Conservation (phyloP, 2,113 vertebrate genomes). For the Centrocercus urophasianus region DNA sequence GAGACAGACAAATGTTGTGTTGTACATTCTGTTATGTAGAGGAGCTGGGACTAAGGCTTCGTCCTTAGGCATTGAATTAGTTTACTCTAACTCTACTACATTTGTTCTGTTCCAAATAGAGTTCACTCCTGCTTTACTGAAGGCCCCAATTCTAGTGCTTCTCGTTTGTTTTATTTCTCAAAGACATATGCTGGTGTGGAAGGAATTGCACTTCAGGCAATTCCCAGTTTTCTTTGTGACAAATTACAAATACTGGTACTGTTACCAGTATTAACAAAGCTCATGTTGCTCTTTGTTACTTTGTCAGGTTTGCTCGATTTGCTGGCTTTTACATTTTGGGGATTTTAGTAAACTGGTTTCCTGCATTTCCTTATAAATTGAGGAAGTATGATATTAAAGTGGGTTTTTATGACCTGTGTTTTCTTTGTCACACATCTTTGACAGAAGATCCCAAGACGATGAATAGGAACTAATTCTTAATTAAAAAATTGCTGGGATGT, state of each 20-base stretch:
- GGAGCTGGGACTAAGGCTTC: background rate
- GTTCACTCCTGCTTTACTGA: background rate
- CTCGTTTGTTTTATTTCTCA: background rate
- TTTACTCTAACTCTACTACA: background rate
- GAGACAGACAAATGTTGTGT: conserved; percentile 28
- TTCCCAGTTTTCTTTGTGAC: background rate
- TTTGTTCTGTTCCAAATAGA: background rate
- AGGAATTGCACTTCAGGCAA: background rate
- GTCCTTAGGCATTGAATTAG: conserved; percentile 26
- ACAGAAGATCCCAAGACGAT: background rate
- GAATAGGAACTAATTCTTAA: background rate
- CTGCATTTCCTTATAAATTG: background rate
- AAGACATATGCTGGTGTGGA: background rate
- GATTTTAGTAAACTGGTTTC: background rate
- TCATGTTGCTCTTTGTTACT: background rate
- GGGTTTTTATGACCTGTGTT: background rate
- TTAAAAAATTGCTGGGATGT: background rate
- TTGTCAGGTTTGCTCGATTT: background rate
- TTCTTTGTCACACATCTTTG: accelerated
- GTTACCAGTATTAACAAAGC: background rate
- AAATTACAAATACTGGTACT: background rate
- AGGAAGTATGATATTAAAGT: background rate
- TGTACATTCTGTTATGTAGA: conserved; percentile 14
- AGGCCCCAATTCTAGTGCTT: background rate
- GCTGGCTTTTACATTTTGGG: background rate